Evolutionary conservation across 1,140 invertebrate genomes (phyloP).

Genomic region (Marisa cornuarietis): DNA sequence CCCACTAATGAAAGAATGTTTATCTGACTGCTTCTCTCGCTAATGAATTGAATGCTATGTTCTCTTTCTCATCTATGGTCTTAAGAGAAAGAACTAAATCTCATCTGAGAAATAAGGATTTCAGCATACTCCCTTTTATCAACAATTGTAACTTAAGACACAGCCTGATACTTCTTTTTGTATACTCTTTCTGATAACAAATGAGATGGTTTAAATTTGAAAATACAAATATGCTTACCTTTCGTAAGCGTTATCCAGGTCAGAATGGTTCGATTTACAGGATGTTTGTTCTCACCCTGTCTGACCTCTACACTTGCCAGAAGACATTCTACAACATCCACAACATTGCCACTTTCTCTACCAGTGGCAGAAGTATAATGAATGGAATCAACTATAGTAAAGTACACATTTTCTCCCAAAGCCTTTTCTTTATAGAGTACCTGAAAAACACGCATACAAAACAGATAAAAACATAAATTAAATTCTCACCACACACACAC

Average conservation of each 20-base stretch:
- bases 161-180: neutral
- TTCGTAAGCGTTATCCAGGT: conserved; percentile 67
- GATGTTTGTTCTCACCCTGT: conserved; percentile 49
- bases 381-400: conserved; percentile 42
- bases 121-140: neutral
- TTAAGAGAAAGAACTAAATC: conserved; percentile 1
- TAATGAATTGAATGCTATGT: no score
- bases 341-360: conserved; percentile 13
- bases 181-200: no score
- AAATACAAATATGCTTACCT: conserved; percentile 47
- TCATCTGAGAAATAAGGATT: conserved; percentile 20
- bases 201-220: neutral
- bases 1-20: no score
- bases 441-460: conserved; percentile 25
- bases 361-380: conserved; percentile 21
- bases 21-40: no score
- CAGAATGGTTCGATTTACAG: conserved; percentile 62
- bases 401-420: conserved; percentile 35
- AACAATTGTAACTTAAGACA: neutral
- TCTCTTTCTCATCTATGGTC: neutral
- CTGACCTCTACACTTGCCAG: conserved; percentile 58
- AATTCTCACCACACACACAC: neutral
- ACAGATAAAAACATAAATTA: no score
- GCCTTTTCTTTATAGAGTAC: conserved; percentile 36
- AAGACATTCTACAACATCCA: conserved; percentile 51